Evolutionary conservation across 1,140 invertebrate species (phyloP), one percentile per base, ranked within the genome.

Genomic region (Phocides pigmalion): DNA sequence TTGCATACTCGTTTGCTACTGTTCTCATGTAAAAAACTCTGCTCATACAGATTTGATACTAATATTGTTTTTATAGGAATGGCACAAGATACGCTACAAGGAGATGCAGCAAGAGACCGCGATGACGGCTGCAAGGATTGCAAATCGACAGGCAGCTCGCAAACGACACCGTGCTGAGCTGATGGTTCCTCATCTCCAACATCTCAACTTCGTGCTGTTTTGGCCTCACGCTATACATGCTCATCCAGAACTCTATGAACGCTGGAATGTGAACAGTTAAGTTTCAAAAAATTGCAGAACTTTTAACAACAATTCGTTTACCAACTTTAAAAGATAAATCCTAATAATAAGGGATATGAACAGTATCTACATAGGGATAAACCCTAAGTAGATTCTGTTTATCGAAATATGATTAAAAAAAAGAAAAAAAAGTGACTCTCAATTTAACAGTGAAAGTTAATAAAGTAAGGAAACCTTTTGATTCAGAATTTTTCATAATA

Each of bases 161-260:
- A 90, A 90, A 61, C 75, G 71, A 1, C 86, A 88, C 32, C 77
- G 88, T 11, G 86, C 88, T 0, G 76, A 86, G 19, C 68, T 82
- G 11, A 86, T 90, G 84, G 78, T 82, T 5, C 80, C 85, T 1
- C 65, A 82, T 32, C 47, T 90, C 14, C 46, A 66, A 3, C 72
- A 81, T 17, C 54, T 89, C 0, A 87, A 88, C 63, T 90, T 89
- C 25, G 84, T 90, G 2, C 68, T 90, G 25, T 90, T 76, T 50
- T 89, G 86, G 86, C 88, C 86, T 0, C 84, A 88, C 14, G 69
- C 72, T 9, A 76, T 28, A 3, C 79, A 84, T 9, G 88, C 85
- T 0, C 88, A 90, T 37, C 82, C 79, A 1, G 86, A 90, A 35
- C 47, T 90, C 2, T 90, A 90, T 49, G 85, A 90, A 49, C 61